Conservation (phyloP, 2,888 invertebrate genomes). For the Chrysolina haemoptera region DNA sequence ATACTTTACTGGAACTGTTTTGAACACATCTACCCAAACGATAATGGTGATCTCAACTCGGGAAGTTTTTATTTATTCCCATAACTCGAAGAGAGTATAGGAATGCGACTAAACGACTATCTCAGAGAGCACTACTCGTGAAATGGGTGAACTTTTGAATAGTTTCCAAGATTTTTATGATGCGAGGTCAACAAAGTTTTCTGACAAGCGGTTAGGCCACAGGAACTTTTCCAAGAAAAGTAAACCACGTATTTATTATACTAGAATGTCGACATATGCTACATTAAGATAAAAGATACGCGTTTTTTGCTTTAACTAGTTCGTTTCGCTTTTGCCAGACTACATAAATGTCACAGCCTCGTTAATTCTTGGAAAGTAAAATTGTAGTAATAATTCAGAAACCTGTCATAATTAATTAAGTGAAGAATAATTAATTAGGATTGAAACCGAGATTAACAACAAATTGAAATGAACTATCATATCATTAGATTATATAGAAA, state of each 20-base stretch:
- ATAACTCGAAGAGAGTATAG: conserved; percentile 8
- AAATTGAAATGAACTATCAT: neutral
- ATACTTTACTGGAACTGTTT: no score
- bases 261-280: conserved; percentile 41
- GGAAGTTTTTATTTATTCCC: neutral
- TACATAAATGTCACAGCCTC: conserved; percentile 10
- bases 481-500: neutral
- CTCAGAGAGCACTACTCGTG: conserved; percentile 37
- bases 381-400: conserved; percentile 26
- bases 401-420: conserved; percentile 30
- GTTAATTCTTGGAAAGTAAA: neutral
- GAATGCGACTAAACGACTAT: conserved; percentile 28
- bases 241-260: conserved; percentile 41
- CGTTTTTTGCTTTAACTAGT: conserved; percentile 22
- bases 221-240: conserved; percentile 43
- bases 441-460: neutral
- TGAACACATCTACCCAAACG: neutral
- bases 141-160: conserved; percentile 48
- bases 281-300: conserved; percentile 27
- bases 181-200: conserved; percentile 52
- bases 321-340: conserved; percentile 11
- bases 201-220: conserved; percentile 42
- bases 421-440: neutral
- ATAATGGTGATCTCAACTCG: neutral
- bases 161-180: conserved; percentile 50